A percentile compares a stretch with the other conserved stretches of the same genome.
These are phyloP conservation scores for Entomyzon cyanotis DNA, from an alignment of 2,113 vertebrate species.

Conservation along the genomic window DNA sequence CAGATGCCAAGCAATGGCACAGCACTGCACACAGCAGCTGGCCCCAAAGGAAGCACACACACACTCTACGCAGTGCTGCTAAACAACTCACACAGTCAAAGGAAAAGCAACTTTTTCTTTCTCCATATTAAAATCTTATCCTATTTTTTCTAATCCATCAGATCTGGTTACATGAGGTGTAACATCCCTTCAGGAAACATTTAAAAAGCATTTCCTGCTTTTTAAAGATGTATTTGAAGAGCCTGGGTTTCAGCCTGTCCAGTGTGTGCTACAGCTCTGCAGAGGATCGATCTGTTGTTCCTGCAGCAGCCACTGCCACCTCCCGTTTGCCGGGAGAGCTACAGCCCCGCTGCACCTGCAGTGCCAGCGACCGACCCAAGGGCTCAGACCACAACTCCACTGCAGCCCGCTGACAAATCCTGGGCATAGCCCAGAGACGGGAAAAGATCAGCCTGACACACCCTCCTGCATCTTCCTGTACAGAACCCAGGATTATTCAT, in stretches of 20 bases:
- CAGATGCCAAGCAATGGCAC: neutral
- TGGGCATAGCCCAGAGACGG: accelerated
- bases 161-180: neutral
- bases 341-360: neutral
- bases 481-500: neutral
- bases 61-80: neutral
- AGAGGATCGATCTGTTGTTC: neutral
- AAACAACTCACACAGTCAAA: neutral
- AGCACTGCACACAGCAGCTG: neutral
- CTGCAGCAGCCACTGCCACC: neutral
- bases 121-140: neutral
- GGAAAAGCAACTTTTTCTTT: neutral
- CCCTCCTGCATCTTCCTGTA: neutral
- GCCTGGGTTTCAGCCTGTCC: neutral
- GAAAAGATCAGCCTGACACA: neutral
- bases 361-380: accelerated
- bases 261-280: accelerated
- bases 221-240: neutral
- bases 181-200: neutral
- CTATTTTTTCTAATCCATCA: neutral
- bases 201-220: neutral
- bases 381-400: neutral
- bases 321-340: neutral
- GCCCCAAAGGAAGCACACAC: neutral
- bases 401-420: neutral